Base-by-base conservation (phyloP, 2,888 invertebrate species). In the Notodonta ziczac region DNA sequence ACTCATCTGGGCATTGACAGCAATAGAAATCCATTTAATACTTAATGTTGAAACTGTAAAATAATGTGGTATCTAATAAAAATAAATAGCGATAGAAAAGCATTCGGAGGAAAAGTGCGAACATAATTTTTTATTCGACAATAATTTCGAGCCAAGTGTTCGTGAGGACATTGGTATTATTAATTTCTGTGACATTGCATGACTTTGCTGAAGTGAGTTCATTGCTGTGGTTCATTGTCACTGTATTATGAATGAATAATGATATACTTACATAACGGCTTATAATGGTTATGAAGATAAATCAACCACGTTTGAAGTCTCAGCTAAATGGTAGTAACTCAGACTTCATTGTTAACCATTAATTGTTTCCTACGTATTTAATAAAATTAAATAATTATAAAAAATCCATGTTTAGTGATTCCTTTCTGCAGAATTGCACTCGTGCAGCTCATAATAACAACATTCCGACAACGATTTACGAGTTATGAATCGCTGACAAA, bases 401-500 rank as follows among this genome's bases (percentile, higher is more conserved):
- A 24, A 24, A 24, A 24, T 24, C 1, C 24, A 24, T 24, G 10
- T 42, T 42, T 9, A 7, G 42, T 12, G 3, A 46, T n/a, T 5
- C n/a, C 5, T 46, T 32, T 32, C 52, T 5, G 12, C 52, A 52
- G 13, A 52, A 32, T 10, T 32, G 52, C 32, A 52, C 50, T 16
- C 32, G 13, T 32, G 52, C 32, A 52, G 32, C 52, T 52, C 24
- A 9, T 52, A 52, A 52, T 52, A 32, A 52, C 52, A 52, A 32
- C 24, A 52, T 52, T 52, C 52, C 52, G 24, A 35, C 32, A 0
- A 32, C 13, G 9, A 52, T 52, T 52, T 52, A 52, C 52, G 52
- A 52, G 52, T 8, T 35, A 52, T 52, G 52, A 32, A 52, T 32
- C 52, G 24, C 32, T 52, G 52, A 65, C 62, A 70, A 64, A 63